Evolutionary conservation across 2,888 invertebrate genomes (phyloP).

Genomic region (Calameuta filiformis): DNA sequence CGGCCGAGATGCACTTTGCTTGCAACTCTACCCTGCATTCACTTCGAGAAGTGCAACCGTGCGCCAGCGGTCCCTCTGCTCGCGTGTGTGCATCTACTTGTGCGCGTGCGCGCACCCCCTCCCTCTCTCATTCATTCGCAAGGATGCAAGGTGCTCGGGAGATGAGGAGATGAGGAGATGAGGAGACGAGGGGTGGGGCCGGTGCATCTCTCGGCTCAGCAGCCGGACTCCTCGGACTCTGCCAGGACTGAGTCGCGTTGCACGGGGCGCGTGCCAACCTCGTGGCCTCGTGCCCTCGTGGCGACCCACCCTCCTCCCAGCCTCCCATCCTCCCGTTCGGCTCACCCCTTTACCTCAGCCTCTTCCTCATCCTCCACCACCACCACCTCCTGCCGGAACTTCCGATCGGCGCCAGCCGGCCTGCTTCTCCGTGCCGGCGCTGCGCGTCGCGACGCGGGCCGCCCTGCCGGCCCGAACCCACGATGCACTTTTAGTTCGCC

Average conservation of each 20-base stretch:
- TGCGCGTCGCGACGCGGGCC: conserved; percentile 27
- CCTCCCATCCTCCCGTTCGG: neutral
- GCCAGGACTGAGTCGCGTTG: conserved; percentile 49
- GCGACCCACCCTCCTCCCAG: neutral
- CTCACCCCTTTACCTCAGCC: neutral
- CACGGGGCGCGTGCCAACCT: conserved; percentile 65
- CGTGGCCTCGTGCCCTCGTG: conserved; percentile 40
- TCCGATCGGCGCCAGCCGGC: no score
- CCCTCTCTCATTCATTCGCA: conserved; percentile 8
- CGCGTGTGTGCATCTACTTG: neutral
- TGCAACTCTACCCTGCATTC: conserved; percentile 23
- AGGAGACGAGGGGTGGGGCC: no score
- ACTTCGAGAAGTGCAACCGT: neutral
- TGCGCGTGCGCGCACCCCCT: conserved; percentile 10
- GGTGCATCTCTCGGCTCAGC: conserved; percentile 11
- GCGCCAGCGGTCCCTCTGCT: neutral
- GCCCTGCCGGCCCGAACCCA: conserved; percentile 27
- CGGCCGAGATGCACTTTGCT: conserved; percentile 35
- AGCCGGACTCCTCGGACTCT: neutral
- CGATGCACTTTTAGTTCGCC: no score
- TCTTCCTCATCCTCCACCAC: no score
- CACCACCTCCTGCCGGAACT: no score
- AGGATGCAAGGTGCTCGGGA: neutral
- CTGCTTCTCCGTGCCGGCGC: no score
- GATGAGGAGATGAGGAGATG: no score